Evolutionary conservation across 2,113 vertebrate genomes (phyloP).

Genomic region (Lamprotornis superbus): DNA sequence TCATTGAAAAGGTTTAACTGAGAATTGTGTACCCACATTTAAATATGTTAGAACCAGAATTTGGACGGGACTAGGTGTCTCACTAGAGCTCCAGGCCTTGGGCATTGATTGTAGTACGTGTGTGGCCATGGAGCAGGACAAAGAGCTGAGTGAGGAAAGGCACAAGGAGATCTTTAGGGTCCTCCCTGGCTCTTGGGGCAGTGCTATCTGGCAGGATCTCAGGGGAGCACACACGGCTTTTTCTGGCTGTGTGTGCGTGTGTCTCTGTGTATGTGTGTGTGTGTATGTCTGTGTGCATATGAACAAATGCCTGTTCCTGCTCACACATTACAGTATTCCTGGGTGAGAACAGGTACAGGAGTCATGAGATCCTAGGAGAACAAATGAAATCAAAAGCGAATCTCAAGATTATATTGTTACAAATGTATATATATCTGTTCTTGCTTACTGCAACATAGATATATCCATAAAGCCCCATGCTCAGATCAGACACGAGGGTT

Average conservation of each 20-base stretch:
- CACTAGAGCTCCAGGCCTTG: neutral
- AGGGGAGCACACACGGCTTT: neutral
- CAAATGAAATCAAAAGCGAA: neutral
- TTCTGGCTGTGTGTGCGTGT: neutral
- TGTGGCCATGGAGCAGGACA: accelerated
- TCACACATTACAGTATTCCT: neutral
- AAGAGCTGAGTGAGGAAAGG: neutral
- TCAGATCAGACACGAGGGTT: neutral
- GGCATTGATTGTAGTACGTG: accelerated
- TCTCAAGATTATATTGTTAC: neutral
- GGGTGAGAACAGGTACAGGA: neutral
- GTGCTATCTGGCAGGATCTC: neutral
- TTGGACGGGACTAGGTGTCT: neutral
- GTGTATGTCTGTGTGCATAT: no score
- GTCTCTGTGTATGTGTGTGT: neutral
- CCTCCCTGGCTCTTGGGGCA: neutral
- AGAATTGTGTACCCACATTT: neutral
- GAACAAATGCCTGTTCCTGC: neutral
- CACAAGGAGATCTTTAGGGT: neutral
- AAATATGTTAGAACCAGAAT: neutral
- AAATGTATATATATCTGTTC: neutral
- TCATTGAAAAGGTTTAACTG: neutral
- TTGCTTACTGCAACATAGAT: neutral
- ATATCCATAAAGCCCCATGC: neutral
- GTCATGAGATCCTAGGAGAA: neutral